A percentile compares a stretch with the other conserved stretches of the same genome.
Conservation (phyloP, 2,888 invertebrate genomes). For the Eupithecia vulgata region DNA sequence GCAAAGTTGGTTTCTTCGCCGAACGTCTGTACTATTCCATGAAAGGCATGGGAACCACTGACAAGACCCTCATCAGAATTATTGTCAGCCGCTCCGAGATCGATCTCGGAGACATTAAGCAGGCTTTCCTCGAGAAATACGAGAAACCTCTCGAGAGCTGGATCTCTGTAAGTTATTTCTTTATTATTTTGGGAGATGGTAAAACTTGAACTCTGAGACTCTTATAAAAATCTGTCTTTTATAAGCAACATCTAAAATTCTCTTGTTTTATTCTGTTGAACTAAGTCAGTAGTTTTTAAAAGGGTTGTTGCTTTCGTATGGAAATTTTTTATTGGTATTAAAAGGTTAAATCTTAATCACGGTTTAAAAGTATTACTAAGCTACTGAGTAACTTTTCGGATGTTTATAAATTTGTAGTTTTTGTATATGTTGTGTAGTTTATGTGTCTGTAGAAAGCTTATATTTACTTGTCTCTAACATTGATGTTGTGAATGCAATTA, state of each 20-base stretch:
- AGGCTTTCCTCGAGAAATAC: conserved; percentile 93
- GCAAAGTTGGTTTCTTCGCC: conserved; percentile 96
- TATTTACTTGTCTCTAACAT: conserved; percentile 23
- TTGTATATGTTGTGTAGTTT: background rate
- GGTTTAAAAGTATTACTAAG: background rate
- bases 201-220: conserved; percentile 11
- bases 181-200: conserved; percentile 6
- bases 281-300: background rate
- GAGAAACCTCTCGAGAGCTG: conserved; percentile 92
- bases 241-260: background rate
- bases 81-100: conserved; percentile 95
- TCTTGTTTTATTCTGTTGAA: background rate
- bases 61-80: conserved; percentile 95
- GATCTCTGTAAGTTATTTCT: conserved; percentile 89
- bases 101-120: conserved; percentile 96
- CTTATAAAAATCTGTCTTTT: background rate
- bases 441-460: conserved; percentile 12
- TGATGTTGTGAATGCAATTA: conserved; percentile 19
- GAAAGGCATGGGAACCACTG: conserved; percentile 95
- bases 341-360: background rate
- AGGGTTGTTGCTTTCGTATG: background rate
- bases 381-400: conserved; percentile 2
- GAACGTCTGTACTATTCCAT: conserved; percentile 95
- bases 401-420: background rate
- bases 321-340: background rate